Conservation (phyloP, 2,797 vertebrate species). For the Peromyscus aztecus region DNA sequence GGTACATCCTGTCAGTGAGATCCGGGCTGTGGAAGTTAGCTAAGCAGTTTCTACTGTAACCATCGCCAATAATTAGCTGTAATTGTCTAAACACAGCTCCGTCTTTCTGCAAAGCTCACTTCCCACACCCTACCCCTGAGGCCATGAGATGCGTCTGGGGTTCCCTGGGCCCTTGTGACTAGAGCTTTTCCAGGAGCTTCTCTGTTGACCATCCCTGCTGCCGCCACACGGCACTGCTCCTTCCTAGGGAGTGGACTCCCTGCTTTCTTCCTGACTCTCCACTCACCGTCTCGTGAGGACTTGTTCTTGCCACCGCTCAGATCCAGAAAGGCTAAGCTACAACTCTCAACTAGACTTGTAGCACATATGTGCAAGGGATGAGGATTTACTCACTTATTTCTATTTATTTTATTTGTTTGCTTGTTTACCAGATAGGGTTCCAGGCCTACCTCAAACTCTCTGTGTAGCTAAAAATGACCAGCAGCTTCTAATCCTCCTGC, state of each 20-base stretch:
- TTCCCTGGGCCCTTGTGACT: neutral
- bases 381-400: neutral
- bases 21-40: neutral
- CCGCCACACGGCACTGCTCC: neutral
- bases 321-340: neutral
- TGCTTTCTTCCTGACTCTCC: neutral
- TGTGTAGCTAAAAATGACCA: neutral
- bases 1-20: neutral
- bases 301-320: neutral
- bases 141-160: neutral
- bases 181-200: neutral
- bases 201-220: neutral
- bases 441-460: neutral
- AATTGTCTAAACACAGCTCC: neutral
- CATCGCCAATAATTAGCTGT: neutral
- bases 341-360: neutral
- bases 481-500: neutral
- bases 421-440: neutral
- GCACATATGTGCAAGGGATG: rapidly evolving
- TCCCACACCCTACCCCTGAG: neutral
- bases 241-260: neutral
- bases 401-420: too few species aligned
- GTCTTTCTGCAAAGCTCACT: neutral
- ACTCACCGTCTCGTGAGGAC: too few species aligned
- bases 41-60: neutral